Evolutionary conservation across 2,113 vertebrate species (phyloP), one percentile per base, ranked within the genome.

Genomic region (Labeo rohita): DNA sequence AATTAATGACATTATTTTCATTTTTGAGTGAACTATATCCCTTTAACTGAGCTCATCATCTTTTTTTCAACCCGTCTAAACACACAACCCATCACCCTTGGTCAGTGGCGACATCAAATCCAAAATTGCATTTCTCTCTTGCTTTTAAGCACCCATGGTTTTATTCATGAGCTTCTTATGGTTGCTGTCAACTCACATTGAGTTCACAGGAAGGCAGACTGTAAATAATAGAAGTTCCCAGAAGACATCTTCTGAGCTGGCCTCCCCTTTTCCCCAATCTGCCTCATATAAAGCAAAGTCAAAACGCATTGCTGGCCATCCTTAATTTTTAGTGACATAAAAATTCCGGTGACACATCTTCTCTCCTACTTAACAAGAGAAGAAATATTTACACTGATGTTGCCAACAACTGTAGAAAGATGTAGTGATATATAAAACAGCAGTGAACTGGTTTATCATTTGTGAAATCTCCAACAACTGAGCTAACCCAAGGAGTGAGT

Each of bases 131-230:
- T 88, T 85, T 70, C 86, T 74, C 87, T 80, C 88, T 85, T 92
- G 92, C 92, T 95, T 95, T 95, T 94, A 94, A 92, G 90, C 84
- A 84, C 86, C 59, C 74, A 89, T 89, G 94, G 90, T 91, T 94
- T 95, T 93, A 95, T 95, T 95, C 92, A 95, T 95, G 92, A 92
- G 90, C 90, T 95, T 93, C 92, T 91, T 93, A 91, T 93, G 93
- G 91, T 91, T 94, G 89, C 93, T 95, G 94, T 95, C 95, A 94
- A 90, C 91, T 94, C 92, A 90, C 93, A 94, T 95, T 90, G 91
- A 92, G 90, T 92, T 91, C 91, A 91, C 87, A 89, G 91, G 92
- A 94, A 94, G 91, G 88, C 91, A 91, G 79, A 77, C 87, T 92
- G 92, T 94, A 95, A 95, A 95, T 95, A 95, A 95, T 95, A 92